phyloP scores from a whole-genome alignment of 2,113 vertebrate genomes.

The Ranitomeya imitator region DNA sequence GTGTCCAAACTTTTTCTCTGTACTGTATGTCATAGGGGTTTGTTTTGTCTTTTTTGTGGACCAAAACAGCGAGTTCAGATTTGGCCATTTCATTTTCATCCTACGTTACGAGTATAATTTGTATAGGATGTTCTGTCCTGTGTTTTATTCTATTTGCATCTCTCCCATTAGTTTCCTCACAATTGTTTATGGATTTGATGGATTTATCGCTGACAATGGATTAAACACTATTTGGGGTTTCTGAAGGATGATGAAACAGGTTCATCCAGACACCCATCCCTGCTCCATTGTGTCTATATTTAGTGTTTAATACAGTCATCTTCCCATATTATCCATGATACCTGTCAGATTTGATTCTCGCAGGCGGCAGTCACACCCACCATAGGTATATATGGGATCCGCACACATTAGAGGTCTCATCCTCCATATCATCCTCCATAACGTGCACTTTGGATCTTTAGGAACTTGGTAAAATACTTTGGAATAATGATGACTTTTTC shows the following conservation, averaged over 20 bases:
- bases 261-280: constrained; percentile 32
- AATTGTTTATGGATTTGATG: not conserved
- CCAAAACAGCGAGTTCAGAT: too few relatives aligned
- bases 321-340: constrained; percentile 6
- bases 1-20: too few relatives aligned
- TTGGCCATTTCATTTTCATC: not conserved
- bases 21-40: too few relatives aligned
- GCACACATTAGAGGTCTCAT: not conserved
- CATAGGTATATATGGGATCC: constrained; percentile 10
- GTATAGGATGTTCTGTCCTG: not conserved
- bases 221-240: constrained; percentile 1
- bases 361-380: not conserved
- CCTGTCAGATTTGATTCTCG: not conserved
- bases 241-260: constrained; percentile 12
- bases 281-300: constrained; percentile 8
- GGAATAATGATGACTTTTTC: not conserved
- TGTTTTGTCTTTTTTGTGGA: too few relatives aligned
- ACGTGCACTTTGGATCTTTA: not conserved
- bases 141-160: not conserved
- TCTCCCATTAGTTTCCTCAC: not conserved
- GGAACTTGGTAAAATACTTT: not conserved
- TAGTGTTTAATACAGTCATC: constrained; percentile 25
- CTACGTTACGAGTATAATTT: not conserved
- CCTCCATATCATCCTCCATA: not conserved
- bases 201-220: not conserved